Evolutionary conservation across 2,797 vertebrate genomes (phyloP).

Genomic region (Cygnus olor): DNA sequence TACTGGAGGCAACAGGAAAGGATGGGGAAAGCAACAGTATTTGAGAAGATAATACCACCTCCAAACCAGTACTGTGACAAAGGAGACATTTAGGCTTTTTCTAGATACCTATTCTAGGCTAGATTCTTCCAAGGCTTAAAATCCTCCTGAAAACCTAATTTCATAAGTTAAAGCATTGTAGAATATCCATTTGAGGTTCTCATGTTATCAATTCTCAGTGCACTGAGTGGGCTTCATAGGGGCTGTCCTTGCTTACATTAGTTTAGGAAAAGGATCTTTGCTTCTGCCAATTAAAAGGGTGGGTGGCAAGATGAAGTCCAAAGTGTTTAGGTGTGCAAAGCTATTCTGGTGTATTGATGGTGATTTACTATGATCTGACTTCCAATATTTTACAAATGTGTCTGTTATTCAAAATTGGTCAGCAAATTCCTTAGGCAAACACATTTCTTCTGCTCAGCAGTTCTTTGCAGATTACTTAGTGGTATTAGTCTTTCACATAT

Average conservation of each 20-base stretch:
- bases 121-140: not conserved
- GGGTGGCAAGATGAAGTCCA: not conserved
- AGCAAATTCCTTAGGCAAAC: not conserved
- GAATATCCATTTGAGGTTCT: not conserved
- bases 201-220: accelerated
- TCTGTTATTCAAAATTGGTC: not conserved
- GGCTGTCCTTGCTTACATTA: not conserved
- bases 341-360: not conserved
- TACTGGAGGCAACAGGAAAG: not conserved
- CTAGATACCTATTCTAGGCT: not conserved
- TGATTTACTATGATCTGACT: not conserved
- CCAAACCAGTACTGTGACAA: not conserved
- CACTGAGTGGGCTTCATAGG: not conserved
- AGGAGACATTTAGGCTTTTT: not conserved
- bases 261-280: not conserved
- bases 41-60: not conserved
- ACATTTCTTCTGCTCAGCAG: not conserved
- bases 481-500: not conserved
- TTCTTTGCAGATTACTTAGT: not conserved
- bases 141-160: not conserved
- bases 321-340: not conserved
- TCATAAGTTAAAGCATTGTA: not conserved
- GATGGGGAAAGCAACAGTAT: not conserved
- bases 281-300: not conserved
- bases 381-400: not conserved